Base-by-base conservation (phyloP, 2,888 invertebrate species). In the Liopterus haemorrhoidalis region DNA sequence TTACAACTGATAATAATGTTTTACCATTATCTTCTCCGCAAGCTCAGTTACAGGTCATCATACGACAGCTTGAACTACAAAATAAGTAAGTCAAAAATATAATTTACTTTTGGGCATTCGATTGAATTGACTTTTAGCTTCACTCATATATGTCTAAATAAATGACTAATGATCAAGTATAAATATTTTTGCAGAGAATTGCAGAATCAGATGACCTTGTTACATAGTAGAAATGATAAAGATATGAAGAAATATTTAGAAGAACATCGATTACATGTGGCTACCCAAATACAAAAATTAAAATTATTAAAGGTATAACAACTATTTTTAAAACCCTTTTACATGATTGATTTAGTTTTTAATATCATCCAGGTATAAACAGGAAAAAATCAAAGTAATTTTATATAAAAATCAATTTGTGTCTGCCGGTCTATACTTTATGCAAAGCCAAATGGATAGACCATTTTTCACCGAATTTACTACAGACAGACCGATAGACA, bases 1-100 rank as follows among this genome's bases (percentile, higher is more conserved):
- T 50, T 18, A 55, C 57, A n/a, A 49, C 49, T 22, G 36, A 42
- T 14, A 22, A 20, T 18, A 22, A 31, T 12, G 8, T 15, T 12
- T 30, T 59, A 41, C 61, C 68, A 0, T 50, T 63, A 32, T 70
- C 64, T 8, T 76, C 77, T 51, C 80, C 81, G 0, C 70, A 76
- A 12, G 65, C 69, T 12, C 78, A 85, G 58, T 62, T 86, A 33
- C 79, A 84, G 56, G 77, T 80, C 57, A 79, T 85, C 51, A 85
- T 86, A 37, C 71, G 69, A 48, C 80, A 84, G 57, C 65, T 87
- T 49, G 85, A 86, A 65, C 71, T 75, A 28, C 80, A 82, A 60
- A 81, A 80, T 55, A 73, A 69, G 72, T 74, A 57, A 46, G 31
- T 45, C 8, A 18, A 28, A 46, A 19, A 28, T 27, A 45, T 18